These are phyloP conservation scores for Echinarachnius parma DNA, from an alignment of 53 echinoderm and acorn worm species.

Conservation along the genomic window DNA sequence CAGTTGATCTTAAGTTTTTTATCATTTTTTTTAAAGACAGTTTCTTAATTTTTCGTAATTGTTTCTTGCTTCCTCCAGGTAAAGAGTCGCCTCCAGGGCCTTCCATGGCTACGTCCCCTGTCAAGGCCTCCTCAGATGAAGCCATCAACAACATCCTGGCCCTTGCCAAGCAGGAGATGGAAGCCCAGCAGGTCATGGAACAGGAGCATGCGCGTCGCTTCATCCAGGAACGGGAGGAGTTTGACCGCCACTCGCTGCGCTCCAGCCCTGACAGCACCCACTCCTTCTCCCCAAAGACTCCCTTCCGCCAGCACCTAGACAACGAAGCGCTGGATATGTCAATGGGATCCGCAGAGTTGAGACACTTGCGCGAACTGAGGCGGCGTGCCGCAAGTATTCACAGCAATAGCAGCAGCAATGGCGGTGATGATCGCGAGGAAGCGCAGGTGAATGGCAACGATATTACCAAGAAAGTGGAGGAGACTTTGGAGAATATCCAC, in stretches of 20 bases:
- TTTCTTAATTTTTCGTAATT: too few relatives aligned
- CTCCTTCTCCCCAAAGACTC: slow-evolving; percentile 44
- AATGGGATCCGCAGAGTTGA: slow-evolving; percentile 27
- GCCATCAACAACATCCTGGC: slow-evolving; percentile 94
- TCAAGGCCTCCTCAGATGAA: slow-evolving; percentile 76
- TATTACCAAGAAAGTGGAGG: slow-evolving; percentile 38
- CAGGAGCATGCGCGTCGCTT: slow-evolving; percentile 35
- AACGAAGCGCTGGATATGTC: slow-evolving; percentile 42
- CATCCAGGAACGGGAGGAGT: slow-evolving; percentile 23
- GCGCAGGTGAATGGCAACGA: background rate
- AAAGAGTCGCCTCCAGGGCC: slow-evolving; percentile 43
- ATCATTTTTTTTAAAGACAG: too few relatives aligned
- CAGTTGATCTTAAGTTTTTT: too few relatives aligned
- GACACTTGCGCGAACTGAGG: slow-evolving; percentile 28
- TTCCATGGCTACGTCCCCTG: slow-evolving; percentile 23
- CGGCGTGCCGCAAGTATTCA: slow-evolving; percentile 11
- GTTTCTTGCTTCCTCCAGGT: slow-evolving; percentile 3
- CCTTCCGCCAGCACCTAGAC: slow-evolving; percentile 29
- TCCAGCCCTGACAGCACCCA: slow-evolving; percentile 52
- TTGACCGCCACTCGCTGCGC: slow-evolving; percentile 28
- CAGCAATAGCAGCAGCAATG: background rate
- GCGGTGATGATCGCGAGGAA: background rate
- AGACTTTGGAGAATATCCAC: slow-evolving; percentile 40
- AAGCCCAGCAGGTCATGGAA: slow-evolving; percentile 45
- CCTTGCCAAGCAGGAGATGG: slow-evolving; percentile 89